Base-by-base conservation (phyloP, 2,113 vertebrate species). In the Sapayoa aenigma region DNA sequence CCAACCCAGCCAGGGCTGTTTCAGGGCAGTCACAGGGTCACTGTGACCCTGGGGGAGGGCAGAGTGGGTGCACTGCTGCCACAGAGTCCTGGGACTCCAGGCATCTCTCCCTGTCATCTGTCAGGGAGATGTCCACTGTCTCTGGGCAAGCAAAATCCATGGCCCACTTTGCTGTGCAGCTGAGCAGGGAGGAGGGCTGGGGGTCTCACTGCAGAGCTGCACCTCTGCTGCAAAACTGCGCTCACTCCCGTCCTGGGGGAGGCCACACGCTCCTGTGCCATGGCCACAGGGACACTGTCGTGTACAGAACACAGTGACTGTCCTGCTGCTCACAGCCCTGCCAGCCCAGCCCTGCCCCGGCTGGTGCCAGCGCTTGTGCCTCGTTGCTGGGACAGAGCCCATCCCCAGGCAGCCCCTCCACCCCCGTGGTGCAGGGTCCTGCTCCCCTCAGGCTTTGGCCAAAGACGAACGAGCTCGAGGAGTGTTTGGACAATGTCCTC, bases 241-340 rank as follows among this genome's bases (percentile, higher is more conserved):
- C 44, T 84, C 9, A 2, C 23, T 56, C 33, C 60, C 49, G 16
- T 11, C 53, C 68, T 87, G 41, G 46, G 23, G 13, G 14, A 12
- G 69, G 55, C 14, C 68, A 60, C 42, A 14, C 0, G 0, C 4
- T 33, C 8, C 22, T 5, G 1, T 30, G 30, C 7, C 67, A 76
- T 53, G n/a, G 14, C 20, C 23, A 12, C 47, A 1, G 3, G 44
- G 39, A 71, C 18, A 49, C 8, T 30, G 11, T 4, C 18, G 3
- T 1, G 6, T 17, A 11, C 25, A 35, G 52, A 59, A 33, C 13
- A 2, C 1, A 1, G 33, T 31, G 41, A 17, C 23, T 39, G 69
- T 24, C 15, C 63, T 35, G 5, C 53, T 25, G 27, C 30, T 66
- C 44, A 19, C 27, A n/a, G 20, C 41, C 27, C 39, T 1, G 1